Evolutionary conservation across 1,140 invertebrate species (phyloP), one percentile per base, ranked within the genome.

Genomic region (Trinorchestia longiramus): DNA sequence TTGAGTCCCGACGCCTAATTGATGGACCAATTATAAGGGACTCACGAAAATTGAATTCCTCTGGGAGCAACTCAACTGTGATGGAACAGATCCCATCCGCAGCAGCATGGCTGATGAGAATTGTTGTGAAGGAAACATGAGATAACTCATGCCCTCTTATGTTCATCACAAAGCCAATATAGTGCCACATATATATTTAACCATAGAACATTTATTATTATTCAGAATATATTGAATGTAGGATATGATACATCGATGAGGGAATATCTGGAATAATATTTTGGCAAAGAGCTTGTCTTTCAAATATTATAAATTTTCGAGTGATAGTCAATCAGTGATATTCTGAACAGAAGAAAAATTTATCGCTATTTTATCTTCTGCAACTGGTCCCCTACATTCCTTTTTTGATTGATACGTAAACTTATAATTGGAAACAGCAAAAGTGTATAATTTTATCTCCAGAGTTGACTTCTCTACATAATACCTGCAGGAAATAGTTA

Each of bases 11-110:
- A 77, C 62, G 62, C 62, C 62, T 77, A 77, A 77, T 77, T 77
- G 62, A 77, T 77, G 62, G 62, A 77, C 62, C 62, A 77, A 77
- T 77, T 77, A 77, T 77, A 77, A 77, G 62, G 62, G 62, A 77
- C 62, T 77, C 62, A 77, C 62, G 62, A 77, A 77, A 77, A 77
- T 77, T 77, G 62, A 77, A 77, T 77, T 77, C 62, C 36, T 77
- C 28, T 23, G 62, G 62, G 62, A 77, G 62, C 62, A 77, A 77
- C 62, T 77, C 62, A 77, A 36, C 62, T 77, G 62, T 77, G 62
- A 77, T 23, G 28, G 62, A 77, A 77, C 28, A 36, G 62, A 77
- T 77, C 36, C 62, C 62, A 1, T 77, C 62, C 62, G 36, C 62
- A 77, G 62, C 62, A 77, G 11, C 36, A 36, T 11, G 28, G 15